A percentile compares a stretch with the other conserved stretches of the same genome.
These are phyloP conservation scores for Metridium senile DNA, from an alignment of 92 coral and sea anemone species.

Conservation along the genomic window DNA sequence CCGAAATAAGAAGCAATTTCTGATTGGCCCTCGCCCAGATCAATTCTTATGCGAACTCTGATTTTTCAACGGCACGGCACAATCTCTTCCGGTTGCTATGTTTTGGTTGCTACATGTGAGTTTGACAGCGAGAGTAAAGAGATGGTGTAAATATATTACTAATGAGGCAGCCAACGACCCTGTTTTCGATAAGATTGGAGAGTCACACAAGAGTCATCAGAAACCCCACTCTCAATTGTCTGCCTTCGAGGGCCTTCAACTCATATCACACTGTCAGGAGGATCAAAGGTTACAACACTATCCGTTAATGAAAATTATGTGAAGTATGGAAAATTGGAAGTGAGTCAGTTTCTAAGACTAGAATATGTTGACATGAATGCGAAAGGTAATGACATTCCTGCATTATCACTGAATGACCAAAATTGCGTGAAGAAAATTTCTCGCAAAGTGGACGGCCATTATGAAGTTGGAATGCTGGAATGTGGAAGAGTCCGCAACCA, in stretches of 20 bases:
- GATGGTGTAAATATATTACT: too few species aligned
- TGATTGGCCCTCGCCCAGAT: too few species aligned
- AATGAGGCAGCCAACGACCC: slow-evolving; percentile 40
- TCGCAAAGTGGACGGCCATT: slow-evolving; percentile 44
- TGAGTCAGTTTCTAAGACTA: slow-evolving; percentile 51
- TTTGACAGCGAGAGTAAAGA: too few species aligned
- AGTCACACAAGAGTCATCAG: slow-evolving; percentile 4
- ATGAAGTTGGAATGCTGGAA: slow-evolving; percentile 66
- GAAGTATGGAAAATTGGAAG: slow-evolving; percentile 48
- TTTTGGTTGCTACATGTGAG: too few species aligned
- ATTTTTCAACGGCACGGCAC: too few species aligned
- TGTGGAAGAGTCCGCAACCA: slow-evolving; percentile 56
- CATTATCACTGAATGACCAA: slow-evolving; percentile 50
- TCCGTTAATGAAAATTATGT: slow-evolving; percentile 49
- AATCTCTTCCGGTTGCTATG: too few species aligned
- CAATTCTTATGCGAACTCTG: too few species aligned
- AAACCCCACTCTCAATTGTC: background rate
- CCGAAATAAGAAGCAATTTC: too few species aligned
- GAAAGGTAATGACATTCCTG: too few species aligned
- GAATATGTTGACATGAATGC: too few species aligned
- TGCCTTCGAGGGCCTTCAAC: background rate
- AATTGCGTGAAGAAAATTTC: slow-evolving; percentile 17
- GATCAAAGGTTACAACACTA: slow-evolving; percentile 11
- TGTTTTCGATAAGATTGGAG: slow-evolving; percentile 43
- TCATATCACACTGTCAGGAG: background rate